phyloP scores from a whole-genome alignment of 2,797 vertebrate genomes.

The Varecia variegata region DNA sequence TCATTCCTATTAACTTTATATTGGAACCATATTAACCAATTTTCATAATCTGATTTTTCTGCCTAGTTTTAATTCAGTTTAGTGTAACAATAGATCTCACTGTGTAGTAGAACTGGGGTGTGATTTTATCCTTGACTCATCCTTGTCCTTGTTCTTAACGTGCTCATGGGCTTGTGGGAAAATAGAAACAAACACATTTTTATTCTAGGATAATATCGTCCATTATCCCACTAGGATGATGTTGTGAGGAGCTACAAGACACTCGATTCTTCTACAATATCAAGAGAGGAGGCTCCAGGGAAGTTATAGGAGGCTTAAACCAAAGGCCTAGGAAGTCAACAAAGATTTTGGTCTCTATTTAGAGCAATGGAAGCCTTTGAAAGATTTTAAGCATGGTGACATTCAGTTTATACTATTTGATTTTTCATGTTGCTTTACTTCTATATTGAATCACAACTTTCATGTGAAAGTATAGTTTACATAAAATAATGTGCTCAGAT shows the following conservation, averaged over 20 bases:
- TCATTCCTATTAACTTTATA: neutral
- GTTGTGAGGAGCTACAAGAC: neutral
- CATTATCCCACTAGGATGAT: accelerated
- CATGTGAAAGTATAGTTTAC: neutral
- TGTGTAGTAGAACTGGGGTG: neutral
- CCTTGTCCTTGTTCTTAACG: neutral
- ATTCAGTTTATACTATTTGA: neutral
- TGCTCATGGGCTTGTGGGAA: neutral
- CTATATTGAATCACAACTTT: neutral
- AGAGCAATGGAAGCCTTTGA: neutral
- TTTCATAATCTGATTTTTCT: neutral
- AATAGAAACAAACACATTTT: neutral
- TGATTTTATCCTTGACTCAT: neutral
- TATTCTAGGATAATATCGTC: neutral
- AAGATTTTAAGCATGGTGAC: neutral
- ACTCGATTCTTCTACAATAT: no score
- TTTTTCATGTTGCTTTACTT: neutral
- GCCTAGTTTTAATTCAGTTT: neutral
- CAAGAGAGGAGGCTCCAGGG: neutral
- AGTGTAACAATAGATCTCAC: no score
- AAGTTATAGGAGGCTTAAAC: accelerated
- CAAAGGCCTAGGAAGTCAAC: neutral
- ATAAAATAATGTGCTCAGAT: neutral
- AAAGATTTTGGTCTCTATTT: neutral
- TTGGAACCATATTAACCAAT: neutral